Conservation (phyloP, 2,888 invertebrate genomes). For the Amiota mariae region DNA sequence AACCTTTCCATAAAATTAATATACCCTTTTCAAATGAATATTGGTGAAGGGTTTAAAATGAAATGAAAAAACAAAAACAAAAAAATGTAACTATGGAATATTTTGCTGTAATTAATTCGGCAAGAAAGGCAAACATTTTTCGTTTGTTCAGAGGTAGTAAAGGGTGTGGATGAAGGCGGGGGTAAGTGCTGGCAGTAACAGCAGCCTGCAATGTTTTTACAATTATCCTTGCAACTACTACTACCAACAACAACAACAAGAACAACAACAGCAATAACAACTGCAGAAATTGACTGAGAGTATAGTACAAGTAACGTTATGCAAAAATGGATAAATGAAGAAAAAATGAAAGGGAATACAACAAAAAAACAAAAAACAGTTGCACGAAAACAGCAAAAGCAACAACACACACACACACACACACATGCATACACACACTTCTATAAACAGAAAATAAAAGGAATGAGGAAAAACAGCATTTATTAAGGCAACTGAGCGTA, state of each 20-base stretch:
- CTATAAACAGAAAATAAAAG: not conserved
- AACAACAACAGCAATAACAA: not conserved
- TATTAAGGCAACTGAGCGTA: constrained; percentile 33
- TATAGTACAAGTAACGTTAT: not conserved
- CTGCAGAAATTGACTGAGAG: not conserved
- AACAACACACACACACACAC: constrained; percentile 8
- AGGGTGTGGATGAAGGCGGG: constrained; percentile 23
- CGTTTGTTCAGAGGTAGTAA: not conserved
- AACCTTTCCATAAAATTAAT: too few relatives aligned
- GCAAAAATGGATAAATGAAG: constrained; percentile 14
- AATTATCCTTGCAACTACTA: constrained; percentile 45
- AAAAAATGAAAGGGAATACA: not conserved
- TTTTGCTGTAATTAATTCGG: constrained; percentile 59
- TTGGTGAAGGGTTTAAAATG: not conserved
- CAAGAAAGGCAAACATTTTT: constrained; percentile 20
- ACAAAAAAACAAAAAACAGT: constrained; percentile 34
- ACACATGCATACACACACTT: constrained; percentile 20
- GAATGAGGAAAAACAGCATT: constrained; percentile 40
- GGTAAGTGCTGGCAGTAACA: not conserved
- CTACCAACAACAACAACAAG: constrained; percentile 18
- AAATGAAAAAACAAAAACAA: constrained; percentile 15
- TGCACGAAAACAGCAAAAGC: constrained; percentile 25
- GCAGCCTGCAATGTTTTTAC: constrained; percentile 45
- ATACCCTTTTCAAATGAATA: too few relatives aligned
- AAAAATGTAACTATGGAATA: constrained; percentile 52